Evolutionary conservation across 2,888 invertebrate genomes (phyloP).

Genomic region (Sicus ferrugineus): DNA sequence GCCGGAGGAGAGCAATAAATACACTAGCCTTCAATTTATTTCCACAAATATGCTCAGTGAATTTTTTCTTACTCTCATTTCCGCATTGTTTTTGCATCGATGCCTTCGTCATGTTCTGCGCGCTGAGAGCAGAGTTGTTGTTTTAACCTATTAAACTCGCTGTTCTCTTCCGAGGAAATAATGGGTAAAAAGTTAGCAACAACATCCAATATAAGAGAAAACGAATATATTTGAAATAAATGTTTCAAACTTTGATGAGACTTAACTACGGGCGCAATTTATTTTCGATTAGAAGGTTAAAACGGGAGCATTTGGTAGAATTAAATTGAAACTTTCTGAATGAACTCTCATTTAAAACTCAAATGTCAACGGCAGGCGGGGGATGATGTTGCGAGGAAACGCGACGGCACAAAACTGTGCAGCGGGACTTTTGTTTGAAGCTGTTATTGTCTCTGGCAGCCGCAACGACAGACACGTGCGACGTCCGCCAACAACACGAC

Average conservation of each 20-base stretch:
- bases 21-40: slow-evolving; percentile 5
- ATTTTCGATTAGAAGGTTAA: too few relatives aligned
- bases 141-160: too few relatives aligned
- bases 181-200: too few relatives aligned
- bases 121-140: too few relatives aligned
- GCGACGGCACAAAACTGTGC: background rate
- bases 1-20: background rate
- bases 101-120: background rate
- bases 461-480: too few relatives aligned
- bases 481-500: background rate
- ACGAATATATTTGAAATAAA: background rate
- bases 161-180: too few relatives aligned
- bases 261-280: background rate
- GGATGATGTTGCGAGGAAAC: background rate
- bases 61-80: background rate
- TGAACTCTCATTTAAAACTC: background rate
- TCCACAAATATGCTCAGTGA: background rate
- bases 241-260: background rate
- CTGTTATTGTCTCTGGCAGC: too few relatives aligned
- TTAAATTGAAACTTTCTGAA: background rate
- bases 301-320: too few relatives aligned
- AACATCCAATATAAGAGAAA: background rate
- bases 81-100: background rate
- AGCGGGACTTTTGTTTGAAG: too few relatives aligned
- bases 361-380: background rate